Conservation (phyloP, 2,888 invertebrate genomes). For the Brachyopa scutellaris region DNA sequence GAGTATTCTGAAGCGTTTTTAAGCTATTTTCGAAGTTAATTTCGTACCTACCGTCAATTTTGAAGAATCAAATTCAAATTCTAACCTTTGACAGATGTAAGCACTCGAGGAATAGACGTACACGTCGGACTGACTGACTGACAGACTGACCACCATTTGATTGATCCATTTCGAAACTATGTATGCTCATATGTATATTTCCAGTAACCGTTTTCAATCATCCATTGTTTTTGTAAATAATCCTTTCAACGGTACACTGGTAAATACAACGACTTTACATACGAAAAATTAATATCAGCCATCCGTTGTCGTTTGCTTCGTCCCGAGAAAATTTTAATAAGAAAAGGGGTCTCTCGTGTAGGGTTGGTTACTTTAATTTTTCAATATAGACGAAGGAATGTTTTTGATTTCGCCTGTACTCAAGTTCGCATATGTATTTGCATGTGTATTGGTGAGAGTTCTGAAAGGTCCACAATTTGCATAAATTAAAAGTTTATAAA, state of each 20-base stretch:
- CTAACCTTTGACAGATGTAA: no score
- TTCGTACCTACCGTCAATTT: no score
- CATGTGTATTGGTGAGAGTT: slow-evolving; percentile 21
- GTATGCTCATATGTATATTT: no score
- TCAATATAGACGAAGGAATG: slow-evolving; percentile 59
- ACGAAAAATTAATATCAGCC: slow-evolving; percentile 65
- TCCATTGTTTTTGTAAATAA: slow-evolving; percentile 68
- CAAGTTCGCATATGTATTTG: background rate
- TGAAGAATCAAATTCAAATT: no score
- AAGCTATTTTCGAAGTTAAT: no score
- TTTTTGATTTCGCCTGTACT: slow-evolving; percentile 51
- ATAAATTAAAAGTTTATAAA: slow-evolving; percentile 80
- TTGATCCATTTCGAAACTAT: no score
- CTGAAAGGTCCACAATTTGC: slow-evolving; percentile 79
- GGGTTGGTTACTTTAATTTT: slow-evolving; percentile 66
- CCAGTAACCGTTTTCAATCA: slow-evolving; percentile 44
- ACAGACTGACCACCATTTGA: no score
- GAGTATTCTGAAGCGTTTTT: no score
- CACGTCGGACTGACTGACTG: no score
- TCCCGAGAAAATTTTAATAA: slow-evolving; percentile 55
- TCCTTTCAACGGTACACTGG: slow-evolving; percentile 61
- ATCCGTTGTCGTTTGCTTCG: no score
- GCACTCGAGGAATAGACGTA: no score
- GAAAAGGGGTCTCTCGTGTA: slow-evolving; percentile 28
- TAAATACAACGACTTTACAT: slow-evolving; percentile 68